Evolutionary conservation across 2,113 vertebrate genomes (phyloP).

Genomic region (Sander vitreus): DNA sequence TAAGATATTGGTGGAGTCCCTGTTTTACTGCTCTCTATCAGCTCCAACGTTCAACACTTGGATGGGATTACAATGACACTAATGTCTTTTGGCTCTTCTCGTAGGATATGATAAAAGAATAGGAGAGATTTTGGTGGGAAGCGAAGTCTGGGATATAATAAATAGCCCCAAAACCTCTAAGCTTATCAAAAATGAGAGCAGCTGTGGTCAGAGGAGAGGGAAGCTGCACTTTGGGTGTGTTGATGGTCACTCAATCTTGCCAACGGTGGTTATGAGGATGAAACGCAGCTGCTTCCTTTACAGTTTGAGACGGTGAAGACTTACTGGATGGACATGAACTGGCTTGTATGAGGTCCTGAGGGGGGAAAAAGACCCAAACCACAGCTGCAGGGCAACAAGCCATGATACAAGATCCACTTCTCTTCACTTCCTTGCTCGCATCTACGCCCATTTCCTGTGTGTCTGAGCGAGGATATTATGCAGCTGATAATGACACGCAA

Average conservation of each 20-base stretch:
- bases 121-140: conserved; percentile 58
- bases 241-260: conserved; percentile 51
- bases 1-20: conserved; percentile 38
- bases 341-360: conserved; percentile 67
- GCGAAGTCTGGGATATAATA: conserved; percentile 41
- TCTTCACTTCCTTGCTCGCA: conserved; percentile 56
- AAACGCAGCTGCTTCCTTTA: conserved; percentile 70
- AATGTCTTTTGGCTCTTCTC: conserved; percentile 64
- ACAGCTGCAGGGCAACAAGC: conserved; percentile 75
- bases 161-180: conserved; percentile 48
- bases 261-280: conserved; percentile 60
- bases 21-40: conserved; percentile 43
- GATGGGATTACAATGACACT: conserved; percentile 45
- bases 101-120: conserved; percentile 45
- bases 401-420: conserved; percentile 45
- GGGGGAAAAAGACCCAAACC: conserved; percentile 39
- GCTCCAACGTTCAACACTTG: conserved; percentile 52
- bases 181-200: conserved; percentile 66
- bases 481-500: conserved; percentile 69
- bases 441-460: conserved; percentile 68
- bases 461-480: conserved; percentile 40
- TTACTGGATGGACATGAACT: conserved; percentile 56
- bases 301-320: conserved; percentile 54
- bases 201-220: conserved; percentile 56
- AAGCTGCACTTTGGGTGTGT: conserved; percentile 13